Percentiles rank a stretch among this genome's conserved stretches.
Conservation (phyloP, 2,113 vertebrate species). For the Brachionichthys hirsutus region DNA sequence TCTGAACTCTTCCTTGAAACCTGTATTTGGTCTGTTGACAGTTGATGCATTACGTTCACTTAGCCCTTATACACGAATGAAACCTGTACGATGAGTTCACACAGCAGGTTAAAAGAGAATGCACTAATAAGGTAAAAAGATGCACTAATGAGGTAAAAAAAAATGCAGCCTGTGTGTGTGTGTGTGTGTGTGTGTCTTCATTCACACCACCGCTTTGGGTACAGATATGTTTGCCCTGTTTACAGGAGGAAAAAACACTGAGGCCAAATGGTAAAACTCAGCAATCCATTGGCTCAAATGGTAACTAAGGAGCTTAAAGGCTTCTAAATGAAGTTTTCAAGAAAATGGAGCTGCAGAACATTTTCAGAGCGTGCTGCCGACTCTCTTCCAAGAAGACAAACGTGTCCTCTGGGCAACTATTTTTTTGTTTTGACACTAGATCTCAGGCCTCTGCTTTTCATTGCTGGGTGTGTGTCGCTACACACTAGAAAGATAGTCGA, state of each 20-base stretch:
- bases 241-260: no score
- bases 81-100: background rate
- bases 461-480: slow-evolving; percentile 32
- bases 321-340: slow-evolving; percentile 41
- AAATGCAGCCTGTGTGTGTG: background rate
- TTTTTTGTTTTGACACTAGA: slow-evolving; percentile 24
- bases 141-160: slow-evolving; percentile 21
- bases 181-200: slow-evolving; percentile 4
- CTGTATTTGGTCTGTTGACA: slow-evolving; percentile 37
- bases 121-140: no score
- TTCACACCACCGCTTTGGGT: background rate
- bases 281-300: background rate
- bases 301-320: slow-evolving; percentile 40
- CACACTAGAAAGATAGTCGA: slow-evolving; percentile 2
- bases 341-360: slow-evolving; percentile 30
- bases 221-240: no score
- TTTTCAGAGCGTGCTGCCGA: slow-evolving; percentile 11
- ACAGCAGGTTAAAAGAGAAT: slow-evolving; percentile 11
- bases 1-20: slow-evolving; percentile 18
- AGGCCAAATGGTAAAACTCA: no score
- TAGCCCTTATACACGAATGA: background rate
- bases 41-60: slow-evolving; percentile 10
- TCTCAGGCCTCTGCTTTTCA: slow-evolving; percentile 21
- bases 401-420: slow-evolving; percentile 16
- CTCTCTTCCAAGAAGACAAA: slow-evolving; percentile 15